Base-by-base conservation (phyloP, 2,888 invertebrate genomes). In the Oxycera nigricornis region DNA sequence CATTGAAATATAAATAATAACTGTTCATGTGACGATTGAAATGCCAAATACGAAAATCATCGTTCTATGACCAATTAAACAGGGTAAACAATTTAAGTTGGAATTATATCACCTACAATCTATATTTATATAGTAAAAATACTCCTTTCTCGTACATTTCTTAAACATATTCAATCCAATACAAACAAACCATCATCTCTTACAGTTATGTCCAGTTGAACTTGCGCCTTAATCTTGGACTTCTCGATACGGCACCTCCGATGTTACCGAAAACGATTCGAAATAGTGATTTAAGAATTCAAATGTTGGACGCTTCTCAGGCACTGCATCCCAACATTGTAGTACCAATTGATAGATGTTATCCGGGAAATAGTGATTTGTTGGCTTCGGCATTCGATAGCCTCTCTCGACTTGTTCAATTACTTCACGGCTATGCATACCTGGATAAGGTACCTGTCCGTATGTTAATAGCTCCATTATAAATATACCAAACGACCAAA, bases 361-460 rank as follows among this genome's bases (percentile, higher is more conserved):
- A 82, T 97, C 97, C 1, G 98, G 97, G 79, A 97, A 90, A 80
- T 90, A 91, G 81, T 96, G 96, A 73, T 92, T 91, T 28, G 91
- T 89, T 0, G 98, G 98, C 82, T 96, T 96, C 39, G 96, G 96
- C 98, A 98, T 98, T 80, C 98, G 89, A 87, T 97, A 98, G 70
- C 98, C 98, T 80, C 94, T 90, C 80, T 98, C 96, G 46, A 98
- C 94, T 84, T 97, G 95, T 81, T 97, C 97, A 79, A 98, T 95
- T 7, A 98, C 98, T 85, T 98, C 98, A 62, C 97, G 91, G 74
- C 97, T 97, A 82, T 96, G 95, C 91, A 98, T 93, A 73, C 98
- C 98, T 59, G 98, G 97, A 88, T 98, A 99, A 75, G 98, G 98
- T 82, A 98, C 95, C 88, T 97, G 97, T 73, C 98, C 98, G 82